Percentiles rank a stretch among this genome's conserved stretches.
Conservation (phyloP, 2,797 vertebrate genomes). For the Chloroceryle amazona region DNA sequence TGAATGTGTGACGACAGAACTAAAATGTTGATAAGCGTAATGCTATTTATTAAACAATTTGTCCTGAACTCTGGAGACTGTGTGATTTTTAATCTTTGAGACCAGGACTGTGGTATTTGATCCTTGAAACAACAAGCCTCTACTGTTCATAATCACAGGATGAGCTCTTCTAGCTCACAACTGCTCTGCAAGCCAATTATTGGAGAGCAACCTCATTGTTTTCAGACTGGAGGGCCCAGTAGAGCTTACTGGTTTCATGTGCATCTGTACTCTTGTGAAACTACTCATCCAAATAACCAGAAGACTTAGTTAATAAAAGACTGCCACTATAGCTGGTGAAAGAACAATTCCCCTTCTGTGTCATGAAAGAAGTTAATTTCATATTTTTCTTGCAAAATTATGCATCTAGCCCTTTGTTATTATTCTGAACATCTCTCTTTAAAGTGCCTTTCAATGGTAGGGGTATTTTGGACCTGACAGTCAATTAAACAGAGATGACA, state of each 20-base stretch:
- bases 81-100: background rate
- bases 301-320: slow-evolving; percentile 7
- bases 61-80: background rate
- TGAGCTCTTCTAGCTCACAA: background rate
- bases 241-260: background rate
- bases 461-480: background rate
- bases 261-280: background rate
- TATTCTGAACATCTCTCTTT: background rate
- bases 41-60: background rate
- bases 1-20: background rate
- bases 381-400: background rate
- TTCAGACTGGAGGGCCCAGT: background rate
- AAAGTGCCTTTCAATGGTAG: background rate
- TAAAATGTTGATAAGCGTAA: background rate
- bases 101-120: background rate
- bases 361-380: background rate
- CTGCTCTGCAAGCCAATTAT: background rate
- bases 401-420: background rate
- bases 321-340: background rate
- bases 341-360: background rate
- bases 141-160: background rate
- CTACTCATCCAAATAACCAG: slow-evolving; percentile 6
- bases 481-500: background rate
- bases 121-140: background rate
- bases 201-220: slow-evolving; percentile 36